Percentiles rank a stretch among this genome's conserved stretches.
phyloP scores from a whole-genome alignment of 2,113 vertebrate genomes.

The Peromyscus californicus region DNA sequence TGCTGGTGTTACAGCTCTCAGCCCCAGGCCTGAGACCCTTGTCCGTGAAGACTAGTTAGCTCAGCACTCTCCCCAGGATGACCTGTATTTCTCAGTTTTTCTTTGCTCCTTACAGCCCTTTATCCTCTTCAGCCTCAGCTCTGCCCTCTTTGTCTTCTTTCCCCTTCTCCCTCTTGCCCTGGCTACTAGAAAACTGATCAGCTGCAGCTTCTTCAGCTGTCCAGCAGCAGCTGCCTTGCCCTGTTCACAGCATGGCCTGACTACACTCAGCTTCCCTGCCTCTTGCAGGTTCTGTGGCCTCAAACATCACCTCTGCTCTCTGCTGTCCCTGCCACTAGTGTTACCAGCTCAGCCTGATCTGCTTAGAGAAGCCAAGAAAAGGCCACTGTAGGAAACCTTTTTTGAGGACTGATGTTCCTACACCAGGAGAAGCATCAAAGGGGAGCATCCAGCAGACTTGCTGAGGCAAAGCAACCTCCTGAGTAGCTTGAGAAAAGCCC shows the following conservation, averaged over 20 bases:
- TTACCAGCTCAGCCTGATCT: neutral
- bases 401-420: neutral
- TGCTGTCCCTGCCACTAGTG: neutral
- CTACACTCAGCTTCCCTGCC: no score
- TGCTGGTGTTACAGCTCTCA: neutral
- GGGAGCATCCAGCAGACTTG: neutral
- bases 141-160: neutral
- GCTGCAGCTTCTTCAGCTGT: neutral
- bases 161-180: neutral
- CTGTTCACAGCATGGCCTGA: neutral
- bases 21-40: neutral
- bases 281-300: neutral
- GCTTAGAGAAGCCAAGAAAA: neutral
- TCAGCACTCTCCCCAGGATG: neutral
- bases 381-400: neutral
- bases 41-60: neutral
- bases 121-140: neutral
- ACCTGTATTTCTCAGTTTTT: neutral
- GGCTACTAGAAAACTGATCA: neutral
- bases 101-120: neutral
- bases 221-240: neutral
- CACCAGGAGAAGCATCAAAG: neutral
- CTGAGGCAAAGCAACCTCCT: neutral
- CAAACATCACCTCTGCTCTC: neutral
- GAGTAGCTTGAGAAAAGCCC: neutral